Base-by-base conservation (phyloP, 1,140 invertebrate genomes). In the Diorhabda carinulata region DNA sequence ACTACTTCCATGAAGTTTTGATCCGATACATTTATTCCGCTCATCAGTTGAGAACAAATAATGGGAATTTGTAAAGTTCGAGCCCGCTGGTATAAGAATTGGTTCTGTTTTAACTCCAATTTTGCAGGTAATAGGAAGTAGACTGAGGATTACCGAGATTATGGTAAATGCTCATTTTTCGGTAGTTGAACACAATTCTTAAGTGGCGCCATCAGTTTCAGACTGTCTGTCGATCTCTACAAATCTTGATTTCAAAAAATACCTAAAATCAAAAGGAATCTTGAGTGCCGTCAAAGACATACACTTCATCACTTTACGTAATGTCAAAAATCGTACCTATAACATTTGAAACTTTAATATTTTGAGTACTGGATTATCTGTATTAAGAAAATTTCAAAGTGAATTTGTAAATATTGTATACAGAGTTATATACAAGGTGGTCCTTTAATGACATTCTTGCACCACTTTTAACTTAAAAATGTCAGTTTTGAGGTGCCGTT, bases 151-250 rank as follows among this genome's bases (percentile, higher is more conserved):
- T 65, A 65, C 25, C 4, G 41, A 57, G 64, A 65, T 65, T 65
- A 65, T 65, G 64, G 56, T 65, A 44, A 65, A 58, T 65, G 52
- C 41, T 65, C 56, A 57, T 65, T 65, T 65, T 57, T 65, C 64
- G 64, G 64, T 44, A 57, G n/a, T 65, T 65, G 57, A 47, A 65
- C 44, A 40, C 44, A 47, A 41, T 8, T 58, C n/a, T 25, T 9
- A 9, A 47, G n/a, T 57, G 64, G 64, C 64, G 64, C 64, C 64
- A 41, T 42, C 8, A 9, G 64, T 57, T 42, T 65, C 56, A 65
- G 45, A 65, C 64, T 57, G 64, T 65, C 64, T 65, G 61, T 9
- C 61, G 25, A 25, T n/a, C 47, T n/a, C 47, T 52, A 52, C 6
- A 52, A 8, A 52, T 52, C 47, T 52, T 8, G 47, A 52, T 52